phyloP scores from a whole-genome alignment of 2,888 invertebrate genomes.

The Sinohyriopsis cumingii region DNA sequence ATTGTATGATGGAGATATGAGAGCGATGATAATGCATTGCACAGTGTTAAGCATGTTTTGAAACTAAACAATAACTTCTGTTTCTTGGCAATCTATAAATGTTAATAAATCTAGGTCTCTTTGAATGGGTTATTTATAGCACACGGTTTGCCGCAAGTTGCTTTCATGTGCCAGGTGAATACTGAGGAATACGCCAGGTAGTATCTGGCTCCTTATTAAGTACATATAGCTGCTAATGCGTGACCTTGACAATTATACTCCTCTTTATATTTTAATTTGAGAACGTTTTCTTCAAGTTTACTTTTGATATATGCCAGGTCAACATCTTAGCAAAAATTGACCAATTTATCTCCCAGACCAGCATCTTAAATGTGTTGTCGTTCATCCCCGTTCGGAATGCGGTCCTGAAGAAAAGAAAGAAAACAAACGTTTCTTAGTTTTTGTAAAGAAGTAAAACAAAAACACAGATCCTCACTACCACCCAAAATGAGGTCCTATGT shows the following conservation, averaged over 20 bases:
- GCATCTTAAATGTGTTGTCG: background rate
- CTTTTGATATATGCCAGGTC: constrained; percentile 1
- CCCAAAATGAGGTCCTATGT: too few relatives aligned
- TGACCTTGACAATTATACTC: constrained; percentile 8
- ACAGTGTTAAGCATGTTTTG: too few relatives aligned
- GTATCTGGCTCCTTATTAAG: constrained; percentile 1
- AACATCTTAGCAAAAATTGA: too few relatives aligned
- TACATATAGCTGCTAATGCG: background rate
- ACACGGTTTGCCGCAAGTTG: constrained; percentile 10
- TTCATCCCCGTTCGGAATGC: background rate
- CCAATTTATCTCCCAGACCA: background rate
- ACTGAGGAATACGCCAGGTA: constrained; percentile 3
- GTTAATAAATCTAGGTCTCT: constrained; percentile 5
- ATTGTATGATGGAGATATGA: too few relatives aligned
- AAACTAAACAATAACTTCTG: too few relatives aligned
- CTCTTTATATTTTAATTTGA: constrained; percentile 7
- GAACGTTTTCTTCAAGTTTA: constrained; percentile 6
- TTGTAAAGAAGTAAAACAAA: too few relatives aligned
- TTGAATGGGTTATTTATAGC: constrained; percentile 13
- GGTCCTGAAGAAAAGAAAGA: background rate
- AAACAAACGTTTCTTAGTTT: too few relatives aligned
- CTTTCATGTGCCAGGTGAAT: constrained; percentile 12
- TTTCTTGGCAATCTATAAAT: too few relatives aligned
- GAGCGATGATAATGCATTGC: too few relatives aligned
- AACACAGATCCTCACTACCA: too few relatives aligned